Evolutionary conservation across 2,113 vertebrate species (phyloP).

Genomic region (Callionymus lyra): DNA sequence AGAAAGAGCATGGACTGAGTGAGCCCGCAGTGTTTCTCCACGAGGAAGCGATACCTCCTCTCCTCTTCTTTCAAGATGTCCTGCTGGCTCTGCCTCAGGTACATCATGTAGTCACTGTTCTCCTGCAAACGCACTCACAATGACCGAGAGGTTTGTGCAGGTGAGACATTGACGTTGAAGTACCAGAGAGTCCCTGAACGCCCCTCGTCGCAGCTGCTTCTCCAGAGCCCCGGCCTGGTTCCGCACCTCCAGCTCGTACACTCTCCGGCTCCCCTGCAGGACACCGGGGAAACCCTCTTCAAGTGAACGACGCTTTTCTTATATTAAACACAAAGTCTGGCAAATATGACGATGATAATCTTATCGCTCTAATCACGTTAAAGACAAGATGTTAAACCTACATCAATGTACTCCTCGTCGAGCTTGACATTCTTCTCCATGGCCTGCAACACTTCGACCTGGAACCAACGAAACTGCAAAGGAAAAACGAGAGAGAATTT

Average conservation of each 20-base stretch:
- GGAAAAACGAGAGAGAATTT: constrained; percentile 1
- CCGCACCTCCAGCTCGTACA: constrained; percentile 87
- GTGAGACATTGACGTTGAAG: neutral
- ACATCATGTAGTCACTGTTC: constrained; percentile 71
- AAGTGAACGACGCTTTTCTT: no score
- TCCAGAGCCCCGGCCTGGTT: constrained; percentile 76
- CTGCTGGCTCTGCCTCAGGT: constrained; percentile 80
- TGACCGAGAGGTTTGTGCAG: neutral
- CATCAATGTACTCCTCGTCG: constrained; percentile 89
- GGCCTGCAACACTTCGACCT: constrained; percentile 82
- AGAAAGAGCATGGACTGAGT: constrained; percentile 69
- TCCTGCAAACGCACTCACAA: constrained; percentile 51
- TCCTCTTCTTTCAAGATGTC: constrained; percentile 88
- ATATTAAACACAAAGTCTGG: no score
- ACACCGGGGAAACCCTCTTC: constrained; percentile 4
- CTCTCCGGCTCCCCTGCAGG: constrained; percentile 80
- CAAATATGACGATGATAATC: no score
- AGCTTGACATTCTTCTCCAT: constrained; percentile 92
- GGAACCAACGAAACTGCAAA: constrained; percentile 84
- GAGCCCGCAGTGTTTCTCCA: constrained; percentile 83
- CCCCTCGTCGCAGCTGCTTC: constrained; percentile 76
- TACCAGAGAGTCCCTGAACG: constrained; percentile 73
- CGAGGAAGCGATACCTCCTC: constrained; percentile 89
- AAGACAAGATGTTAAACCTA: constrained; percentile 50
- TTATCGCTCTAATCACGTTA: no score